Evolutionary conservation across 37 sponge, comb jelly and placozoan species (phyloP).

Genomic region (Beroe forskalii): DNA sequence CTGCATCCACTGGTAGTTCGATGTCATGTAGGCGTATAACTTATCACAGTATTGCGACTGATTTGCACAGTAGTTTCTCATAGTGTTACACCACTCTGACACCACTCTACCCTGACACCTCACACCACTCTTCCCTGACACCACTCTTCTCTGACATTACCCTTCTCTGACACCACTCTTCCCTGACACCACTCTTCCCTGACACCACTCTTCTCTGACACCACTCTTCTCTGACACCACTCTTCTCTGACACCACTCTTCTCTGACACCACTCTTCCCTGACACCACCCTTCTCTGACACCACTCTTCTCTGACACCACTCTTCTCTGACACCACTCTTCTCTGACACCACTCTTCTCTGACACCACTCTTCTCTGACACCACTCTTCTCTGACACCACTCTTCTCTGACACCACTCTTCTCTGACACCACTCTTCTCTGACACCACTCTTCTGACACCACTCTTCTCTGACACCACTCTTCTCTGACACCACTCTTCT

Average conservation of each 20-base stretch:
- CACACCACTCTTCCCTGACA: background rate
- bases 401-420: background rate
- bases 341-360: background rate
- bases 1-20: background rate
- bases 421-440: background rate
- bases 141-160: too few species aligned
- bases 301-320: background rate
- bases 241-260: background rate
- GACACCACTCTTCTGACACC: background rate
- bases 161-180: background rate
- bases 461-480: background rate
- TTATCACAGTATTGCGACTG: background rate
- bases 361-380: background rate
- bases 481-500: background rate
- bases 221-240: background rate
- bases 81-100: constrained; percentile 4
- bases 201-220: background rate
- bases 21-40: background rate
- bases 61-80: background rate
- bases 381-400: background rate
- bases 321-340: background rate
- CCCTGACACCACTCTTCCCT: background rate
- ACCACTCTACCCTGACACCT: background rate
- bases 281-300: background rate
- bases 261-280: too few species aligned